Evolutionary conservation across 1,140 invertebrate species (phyloP), one percentile per base, ranked within the genome.

Genomic region (Plectrocnemia conspersa): DNA sequence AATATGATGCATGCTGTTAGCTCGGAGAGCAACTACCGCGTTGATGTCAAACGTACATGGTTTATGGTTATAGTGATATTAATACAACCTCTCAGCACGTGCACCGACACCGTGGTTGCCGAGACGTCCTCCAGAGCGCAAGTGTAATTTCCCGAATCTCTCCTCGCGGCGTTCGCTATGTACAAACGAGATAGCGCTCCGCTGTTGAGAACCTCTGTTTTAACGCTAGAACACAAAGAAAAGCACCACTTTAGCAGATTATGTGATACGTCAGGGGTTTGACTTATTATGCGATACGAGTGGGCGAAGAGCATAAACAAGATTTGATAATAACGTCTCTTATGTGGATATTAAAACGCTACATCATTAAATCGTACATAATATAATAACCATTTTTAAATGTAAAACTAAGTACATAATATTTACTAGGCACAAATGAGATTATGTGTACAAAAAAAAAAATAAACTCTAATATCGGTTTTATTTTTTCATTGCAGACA

Each of bases 61-160:
- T n/a, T n/a, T n/a, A n/a, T n/a, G n/a, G n/a, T n/a, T n/a, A 53
- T 29, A 13, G n/a, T 25, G 11, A 38, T 24, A 56, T 38, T 24
- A 55, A 42, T 25, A 27, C 47, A 18, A 90, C 88, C 88, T 77
- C 88, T 90, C 44, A 91, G 75, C 36, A 92, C 86, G 69, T 91
- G 88, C 22, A 92, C 86, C 54, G 82, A 80, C 48, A 91, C 85
- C 18, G 78, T 78, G 21, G 86, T 85, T 19, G 82, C 79, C 7
- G 88, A 86, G 48, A 88, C 81, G 57, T 89, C 86, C 32, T 84
- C 83, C 47, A 91, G 72, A 16, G 84, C 80, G 64, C 89, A 92
- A 42, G 85, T 88, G 67, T 91, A 92, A 68, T 90, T 90, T 18
- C 88, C 88, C n/a, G 87, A 89, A 66, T 92, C 88, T 60, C 82